Evolutionary conservation across 2,113 vertebrate species (phyloP).

Genomic region (Struthidea cinerea): DNA sequence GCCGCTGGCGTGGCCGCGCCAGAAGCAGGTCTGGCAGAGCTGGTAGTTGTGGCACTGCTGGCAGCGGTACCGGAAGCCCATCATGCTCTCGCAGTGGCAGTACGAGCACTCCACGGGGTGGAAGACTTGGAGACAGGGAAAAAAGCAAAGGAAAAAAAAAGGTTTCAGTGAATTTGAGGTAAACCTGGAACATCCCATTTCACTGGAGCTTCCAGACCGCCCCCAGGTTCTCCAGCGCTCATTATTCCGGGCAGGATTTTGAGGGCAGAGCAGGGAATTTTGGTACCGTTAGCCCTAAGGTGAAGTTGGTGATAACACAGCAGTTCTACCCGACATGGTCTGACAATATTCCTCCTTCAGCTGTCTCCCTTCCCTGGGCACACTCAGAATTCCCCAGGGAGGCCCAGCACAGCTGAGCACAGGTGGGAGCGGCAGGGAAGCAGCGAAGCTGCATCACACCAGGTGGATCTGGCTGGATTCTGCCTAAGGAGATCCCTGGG

Average conservation of each 20-base stretch:
- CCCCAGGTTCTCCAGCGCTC: too few species aligned
- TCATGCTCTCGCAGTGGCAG: slow-evolving; percentile 96
- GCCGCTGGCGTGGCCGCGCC: slow-evolving; percentile 92
- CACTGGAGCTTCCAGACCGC: not conserved
- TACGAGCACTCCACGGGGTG: slow-evolving; percentile 97
- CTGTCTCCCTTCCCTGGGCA: not conserved
- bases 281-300: accelerated
- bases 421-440: accelerated
- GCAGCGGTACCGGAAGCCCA: slow-evolving; percentile 97
- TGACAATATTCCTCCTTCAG: not conserved
- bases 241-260: not conserved
- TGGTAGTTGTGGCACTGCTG: slow-evolving; percentile 99
- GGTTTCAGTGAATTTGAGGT: not conserved
- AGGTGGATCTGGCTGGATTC: not conserved
- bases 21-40: slow-evolving; percentile 97
- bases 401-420: not conserved
- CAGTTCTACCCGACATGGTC: not conserved
- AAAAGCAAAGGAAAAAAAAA: accelerated
- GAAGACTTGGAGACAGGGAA: slow-evolving; percentile 75
- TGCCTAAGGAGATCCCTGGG: not conserved
- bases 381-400: too few species aligned
- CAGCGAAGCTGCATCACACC: not conserved
- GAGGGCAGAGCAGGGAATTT: not conserved
- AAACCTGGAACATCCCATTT: not conserved
- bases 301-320: not conserved